phyloP scores from a whole-genome alignment of 2,888 invertebrate species.

The Caenorhabditis doughertyi region DNA sequence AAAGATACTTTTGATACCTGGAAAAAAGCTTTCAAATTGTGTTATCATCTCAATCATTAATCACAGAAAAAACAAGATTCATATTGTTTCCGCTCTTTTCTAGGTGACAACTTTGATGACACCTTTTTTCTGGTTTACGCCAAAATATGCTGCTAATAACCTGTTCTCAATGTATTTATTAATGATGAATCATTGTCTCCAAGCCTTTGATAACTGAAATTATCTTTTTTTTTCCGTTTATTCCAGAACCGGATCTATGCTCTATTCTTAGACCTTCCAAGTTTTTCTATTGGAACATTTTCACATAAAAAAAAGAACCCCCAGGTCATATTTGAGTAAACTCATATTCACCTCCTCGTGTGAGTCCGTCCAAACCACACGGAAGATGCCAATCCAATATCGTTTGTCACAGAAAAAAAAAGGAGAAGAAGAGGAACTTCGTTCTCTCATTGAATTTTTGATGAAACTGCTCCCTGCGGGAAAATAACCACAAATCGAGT shows the following conservation, averaged over 20 bases:
- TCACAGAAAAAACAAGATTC: too few species aligned
- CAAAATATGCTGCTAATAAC: too few species aligned
- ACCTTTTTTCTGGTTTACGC: not conserved
- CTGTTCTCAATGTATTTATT: too few species aligned
- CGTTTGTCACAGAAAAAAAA: slow-evolving; percentile 33
- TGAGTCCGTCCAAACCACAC: slow-evolving; percentile 1
- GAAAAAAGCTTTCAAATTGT: too few species aligned
- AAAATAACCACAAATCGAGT: slow-evolving; percentile 13
- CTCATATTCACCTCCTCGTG: slow-evolving; percentile 11
- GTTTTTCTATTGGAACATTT: not conserved
- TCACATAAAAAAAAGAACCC: slow-evolving; percentile 9
- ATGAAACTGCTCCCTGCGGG: slow-evolving; percentile 32
- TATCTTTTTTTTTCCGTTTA: too few species aligned
- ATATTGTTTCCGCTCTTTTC: too few species aligned
- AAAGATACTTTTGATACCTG: too few species aligned
- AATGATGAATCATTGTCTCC: too few species aligned
- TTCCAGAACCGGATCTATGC: too few species aligned
- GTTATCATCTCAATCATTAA: too few species aligned
- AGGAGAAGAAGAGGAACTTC: slow-evolving; percentile 29
- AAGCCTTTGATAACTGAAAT: too few species aligned
- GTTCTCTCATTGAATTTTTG: slow-evolving; percentile 44
- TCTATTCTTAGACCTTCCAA: not conserved
- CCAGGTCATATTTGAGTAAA: slow-evolving; percentile 24
- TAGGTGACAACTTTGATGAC: not conserved
- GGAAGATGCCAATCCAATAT: slow-evolving; percentile 22